Evolutionary conservation across 53 echinoderm and acorn worm genomes (phyloP).

Genomic region (Stichopus horrens): DNA sequence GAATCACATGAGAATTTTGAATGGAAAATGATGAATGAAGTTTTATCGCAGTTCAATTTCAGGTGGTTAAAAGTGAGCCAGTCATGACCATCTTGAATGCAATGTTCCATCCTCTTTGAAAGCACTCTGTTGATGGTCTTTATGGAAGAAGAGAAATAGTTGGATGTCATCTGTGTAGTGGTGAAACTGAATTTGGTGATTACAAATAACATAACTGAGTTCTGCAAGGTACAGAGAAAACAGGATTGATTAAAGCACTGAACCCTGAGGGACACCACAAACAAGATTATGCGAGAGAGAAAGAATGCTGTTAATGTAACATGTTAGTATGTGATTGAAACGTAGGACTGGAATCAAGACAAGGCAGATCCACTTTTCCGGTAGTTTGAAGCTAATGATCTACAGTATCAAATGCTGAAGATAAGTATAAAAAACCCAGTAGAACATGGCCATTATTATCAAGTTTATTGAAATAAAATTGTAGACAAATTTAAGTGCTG

Average conservation of each 20-base stretch:
- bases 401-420: conserved; percentile 10
- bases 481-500: conserved; percentile 46
- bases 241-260: not conserved
- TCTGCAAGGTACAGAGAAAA: not conserved
- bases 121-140: not conserved
- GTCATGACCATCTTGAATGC: not conserved
- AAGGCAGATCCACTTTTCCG: not conserved
- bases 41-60: conserved; percentile 12
- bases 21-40: not conserved
- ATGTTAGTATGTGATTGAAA: not conserved
- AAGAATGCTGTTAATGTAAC: not conserved
- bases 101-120: conserved; percentile 20
- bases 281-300: not conserved
- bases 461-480: conserved; percentile 36
- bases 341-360: not conserved
- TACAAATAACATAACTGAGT: conserved; percentile 2
- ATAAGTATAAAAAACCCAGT: not conserved
- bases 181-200: not conserved
- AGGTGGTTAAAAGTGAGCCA: conserved; percentile 5
- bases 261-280: not conserved
- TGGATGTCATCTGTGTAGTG: not conserved
- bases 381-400: not conserved
- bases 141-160: not conserved
- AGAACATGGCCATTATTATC: not conserved
- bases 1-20: not conserved